Conservation (phyloP, 2,113 vertebrate genomes). For the Catagonus wagneri region DNA sequence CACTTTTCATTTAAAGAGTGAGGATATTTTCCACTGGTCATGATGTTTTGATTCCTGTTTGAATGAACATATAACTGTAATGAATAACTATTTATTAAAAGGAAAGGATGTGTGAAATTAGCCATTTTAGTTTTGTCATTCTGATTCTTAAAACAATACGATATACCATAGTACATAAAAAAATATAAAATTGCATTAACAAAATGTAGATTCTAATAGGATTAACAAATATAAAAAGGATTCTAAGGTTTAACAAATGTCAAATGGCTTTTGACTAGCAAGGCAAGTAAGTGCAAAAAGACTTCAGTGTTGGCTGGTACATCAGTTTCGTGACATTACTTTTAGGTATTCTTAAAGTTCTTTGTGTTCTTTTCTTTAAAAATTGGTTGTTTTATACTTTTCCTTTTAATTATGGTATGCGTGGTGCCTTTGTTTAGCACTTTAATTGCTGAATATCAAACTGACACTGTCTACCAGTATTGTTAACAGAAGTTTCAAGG, state of each 20-base stretch:
- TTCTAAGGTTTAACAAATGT: too few species aligned
- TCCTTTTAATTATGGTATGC: neutral
- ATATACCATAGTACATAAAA: neutral
- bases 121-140: neutral
- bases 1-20: neutral
- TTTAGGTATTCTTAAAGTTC: neutral
- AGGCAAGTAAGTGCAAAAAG: neutral
- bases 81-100: neutral
- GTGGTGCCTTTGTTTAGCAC: neutral
- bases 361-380: neutral
- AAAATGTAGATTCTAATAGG: neutral
- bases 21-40: accelerated
- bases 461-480: neutral
- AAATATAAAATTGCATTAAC: neutral
- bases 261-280: neutral
- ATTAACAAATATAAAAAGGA: neutral
- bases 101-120: neutral
- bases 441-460: neutral
- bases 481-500: neutral
- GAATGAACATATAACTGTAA: neutral
- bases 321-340: neutral
- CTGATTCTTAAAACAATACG: neutral
- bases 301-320: neutral
- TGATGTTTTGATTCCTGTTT: neutral
- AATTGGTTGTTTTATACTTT: neutral